These are phyloP conservation scores for Thalassarche chlororhynchos DNA, from an alignment of 2,113 vertebrate genomes.

Conservation along the genomic window DNA sequence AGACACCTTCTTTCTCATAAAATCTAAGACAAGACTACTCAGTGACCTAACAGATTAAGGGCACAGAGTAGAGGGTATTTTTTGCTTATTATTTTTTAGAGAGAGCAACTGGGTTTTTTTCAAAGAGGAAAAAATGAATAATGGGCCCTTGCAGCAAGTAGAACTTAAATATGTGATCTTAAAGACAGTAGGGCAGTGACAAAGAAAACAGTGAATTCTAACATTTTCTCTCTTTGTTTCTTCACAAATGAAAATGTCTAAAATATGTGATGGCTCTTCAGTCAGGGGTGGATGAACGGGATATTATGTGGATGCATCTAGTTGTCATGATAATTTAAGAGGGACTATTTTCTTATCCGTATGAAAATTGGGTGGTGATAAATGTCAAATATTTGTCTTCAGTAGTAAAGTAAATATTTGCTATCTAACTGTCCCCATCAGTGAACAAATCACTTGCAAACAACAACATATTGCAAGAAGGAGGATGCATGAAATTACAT, in stretches of 20 bases:
- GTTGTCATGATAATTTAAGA: neutral
- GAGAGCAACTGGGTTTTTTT: neutral
- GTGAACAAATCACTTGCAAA: neutral
- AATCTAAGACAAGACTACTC: neutral
- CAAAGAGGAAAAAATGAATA: neutral
- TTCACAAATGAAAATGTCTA: neutral
- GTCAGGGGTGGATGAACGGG: neutral
- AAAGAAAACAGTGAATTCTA: neutral
- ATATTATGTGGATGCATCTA: neutral
- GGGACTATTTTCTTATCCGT: neutral
- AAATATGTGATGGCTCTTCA: neutral
- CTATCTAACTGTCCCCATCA: neutral
- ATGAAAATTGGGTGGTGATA: neutral
- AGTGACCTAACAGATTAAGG: neutral
- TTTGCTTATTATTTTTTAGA: neutral
- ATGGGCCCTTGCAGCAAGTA: neutral
- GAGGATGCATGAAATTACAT: neutral
- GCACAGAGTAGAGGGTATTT: neutral
- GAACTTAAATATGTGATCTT: neutral
- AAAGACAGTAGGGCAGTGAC: neutral
- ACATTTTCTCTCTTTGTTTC: neutral
- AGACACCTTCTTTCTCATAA: constrained; percentile 7
- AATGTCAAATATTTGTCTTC: constrained; percentile 23
- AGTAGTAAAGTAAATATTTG: constrained; percentile 32
- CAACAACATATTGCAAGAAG: neutral